These are phyloP conservation scores for Fukomys damarensis DNA, from an alignment of 2,113 vertebrate genomes.

Conservation along the genomic window DNA sequence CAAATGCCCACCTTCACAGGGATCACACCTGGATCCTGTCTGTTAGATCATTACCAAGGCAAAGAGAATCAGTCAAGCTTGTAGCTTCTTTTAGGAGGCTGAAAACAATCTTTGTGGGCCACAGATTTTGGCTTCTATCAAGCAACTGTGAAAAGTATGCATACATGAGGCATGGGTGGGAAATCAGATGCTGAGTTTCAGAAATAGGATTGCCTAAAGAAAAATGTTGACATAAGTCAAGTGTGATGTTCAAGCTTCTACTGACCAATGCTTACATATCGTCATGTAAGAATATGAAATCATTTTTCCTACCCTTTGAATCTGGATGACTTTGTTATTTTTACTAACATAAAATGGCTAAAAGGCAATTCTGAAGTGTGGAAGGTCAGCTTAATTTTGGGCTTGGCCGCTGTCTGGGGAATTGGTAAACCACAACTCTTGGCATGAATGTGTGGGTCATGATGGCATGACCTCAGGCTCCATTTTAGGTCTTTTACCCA, in stretches of 20 bases:
- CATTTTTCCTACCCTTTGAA: background rate
- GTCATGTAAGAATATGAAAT: background rate
- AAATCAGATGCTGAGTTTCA: rapidly evolving
- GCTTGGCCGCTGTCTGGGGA: background rate
- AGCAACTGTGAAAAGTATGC: background rate
- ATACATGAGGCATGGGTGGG: background rate
- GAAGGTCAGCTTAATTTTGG: background rate
- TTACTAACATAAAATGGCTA: background rate
- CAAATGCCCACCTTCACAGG: background rate
- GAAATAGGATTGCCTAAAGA: background rate
- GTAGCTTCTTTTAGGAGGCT: background rate
- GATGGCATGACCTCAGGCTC: background rate
- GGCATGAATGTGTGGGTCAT: background rate
- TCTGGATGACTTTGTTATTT: background rate
- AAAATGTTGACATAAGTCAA: background rate
- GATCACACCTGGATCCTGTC: background rate
- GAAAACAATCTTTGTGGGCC: background rate
- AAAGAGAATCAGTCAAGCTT: background rate
- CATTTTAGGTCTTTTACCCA: background rate
- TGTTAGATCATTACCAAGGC: background rate
- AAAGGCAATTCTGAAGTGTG: too few relatives aligned
- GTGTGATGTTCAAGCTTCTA: background rate
- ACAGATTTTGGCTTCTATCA: background rate
- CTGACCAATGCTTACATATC: background rate
- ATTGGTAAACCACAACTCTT: background rate